phyloP scores from a whole-genome alignment of 2,113 vertebrate genomes.

The Eidolon helvum region DNA sequence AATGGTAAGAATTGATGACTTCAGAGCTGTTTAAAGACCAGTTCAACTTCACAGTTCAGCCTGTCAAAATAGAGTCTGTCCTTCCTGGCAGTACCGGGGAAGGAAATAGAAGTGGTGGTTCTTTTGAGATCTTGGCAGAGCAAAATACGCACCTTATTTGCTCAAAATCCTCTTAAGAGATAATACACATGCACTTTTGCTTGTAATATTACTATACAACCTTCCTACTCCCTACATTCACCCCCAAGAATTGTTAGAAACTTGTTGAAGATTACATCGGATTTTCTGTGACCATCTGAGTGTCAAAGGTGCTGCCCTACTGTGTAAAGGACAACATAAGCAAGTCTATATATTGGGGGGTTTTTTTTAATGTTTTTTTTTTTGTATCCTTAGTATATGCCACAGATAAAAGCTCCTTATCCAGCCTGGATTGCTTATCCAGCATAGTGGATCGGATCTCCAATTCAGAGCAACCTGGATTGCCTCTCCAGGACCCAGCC shows the following conservation, averaged over 20 bases:
- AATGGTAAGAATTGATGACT: conserved; percentile 86
- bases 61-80: neutral
- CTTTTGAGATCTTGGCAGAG: neutral
- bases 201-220: neutral
- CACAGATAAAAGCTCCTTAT: conserved; percentile 84
- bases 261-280: conserved; percentile 24
- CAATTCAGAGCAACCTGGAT: conserved; percentile 82
- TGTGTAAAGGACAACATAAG: conserved; percentile 13
- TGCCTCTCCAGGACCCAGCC: conserved; percentile 79
- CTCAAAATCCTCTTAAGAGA: neutral
- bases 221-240: neutral
- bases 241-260: neutral
- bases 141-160: neutral
- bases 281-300: conserved; percentile 40
- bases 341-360: conserved; percentile 6
- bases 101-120: neutral
- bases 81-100: neutral
- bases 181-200: neutral
- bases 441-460: conserved; percentile 97
- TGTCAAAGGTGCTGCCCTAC: conserved; percentile 37
- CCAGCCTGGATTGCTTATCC: conserved; percentile 96
- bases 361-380: conserved; percentile 11
- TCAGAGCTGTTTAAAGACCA: neutral
- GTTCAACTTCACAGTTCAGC: neutral
- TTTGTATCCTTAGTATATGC: conserved; percentile 78